Evolutionary conservation across 2,113 vertebrate genomes (phyloP), one percentile per base, ranked within the genome.

Genomic region (Melozone crissalis): DNA sequence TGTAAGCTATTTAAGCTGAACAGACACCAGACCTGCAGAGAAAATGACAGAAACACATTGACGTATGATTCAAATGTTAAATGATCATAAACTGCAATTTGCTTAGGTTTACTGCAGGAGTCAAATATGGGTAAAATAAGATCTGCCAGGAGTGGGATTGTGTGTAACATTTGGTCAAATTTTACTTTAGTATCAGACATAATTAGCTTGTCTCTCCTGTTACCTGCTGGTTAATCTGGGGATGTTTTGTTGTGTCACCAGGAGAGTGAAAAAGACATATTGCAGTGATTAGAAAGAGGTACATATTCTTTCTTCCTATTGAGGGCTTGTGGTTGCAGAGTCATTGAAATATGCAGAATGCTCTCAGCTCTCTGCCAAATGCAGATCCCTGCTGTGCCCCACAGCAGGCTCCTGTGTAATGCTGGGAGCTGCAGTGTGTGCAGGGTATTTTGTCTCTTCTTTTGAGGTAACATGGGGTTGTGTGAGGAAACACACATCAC

Each of bases 231-330:
- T 92, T 89, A 88, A 71, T 68, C 67, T 90, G 62, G 27, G 66
- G 52, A 30, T 39, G 27, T 58, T 92, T 80, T 92, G 39, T 88
- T 84, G 65, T 95, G 65, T 88, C 78, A 62, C 72, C 78, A 14
- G 59, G 51, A 77, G 84, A 94, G 46, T 43, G 83, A 65, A 63
- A 79, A 82, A 87, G 55, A n/a, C 35, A 7, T 26, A 55, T 37
- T 83, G 37, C 47, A 54, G 79, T 76, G 81, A 93, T 96, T 81
- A 89, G 57, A 93, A 96, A 27, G 84, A 93, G 83, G 37, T 79
- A 30, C 28, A 5, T 84, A n/a, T 54, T 30, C 22, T 37, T 62
- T 37, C 51, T 80, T 92, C 69, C 49, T 43, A 1, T 87, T 8
- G 1, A 89, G 26, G 62, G 15, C 33, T 79, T 90, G 86, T 76